These are phyloP conservation scores for Dolichopus griseipennis DNA, from an alignment of 2,888 invertebrate genomes.

Conservation along the genomic window DNA sequence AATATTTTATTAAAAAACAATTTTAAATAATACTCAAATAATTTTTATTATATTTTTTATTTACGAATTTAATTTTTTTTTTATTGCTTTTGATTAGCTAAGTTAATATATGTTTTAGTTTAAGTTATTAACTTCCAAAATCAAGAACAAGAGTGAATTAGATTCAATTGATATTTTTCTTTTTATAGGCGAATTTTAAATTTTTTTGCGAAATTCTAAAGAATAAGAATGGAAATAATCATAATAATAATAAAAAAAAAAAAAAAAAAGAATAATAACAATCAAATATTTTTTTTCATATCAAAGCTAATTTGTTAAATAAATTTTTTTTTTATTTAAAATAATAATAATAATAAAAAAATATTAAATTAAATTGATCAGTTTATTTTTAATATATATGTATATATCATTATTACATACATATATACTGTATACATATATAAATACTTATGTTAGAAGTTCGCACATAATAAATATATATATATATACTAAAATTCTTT, in stretches of 20 bases:
- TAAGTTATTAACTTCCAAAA: slow-evolving; percentile 2
- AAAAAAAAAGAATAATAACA: background rate
- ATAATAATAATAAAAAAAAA: background rate
- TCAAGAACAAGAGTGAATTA: background rate
- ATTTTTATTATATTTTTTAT: background rate
- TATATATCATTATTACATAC: no score
- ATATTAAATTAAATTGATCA: no score
- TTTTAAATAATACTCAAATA: no score
- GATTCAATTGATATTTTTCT: background rate
- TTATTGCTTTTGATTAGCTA: background rate
- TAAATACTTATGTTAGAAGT: no score
- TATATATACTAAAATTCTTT: no score
- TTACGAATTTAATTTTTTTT: background rate
- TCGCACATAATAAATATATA: no score
- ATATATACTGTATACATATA: no score
- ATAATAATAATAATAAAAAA: background rate
- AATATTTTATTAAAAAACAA: no score
- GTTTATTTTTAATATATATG: no score
- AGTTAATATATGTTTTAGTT: background rate
- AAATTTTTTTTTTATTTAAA: background rate
- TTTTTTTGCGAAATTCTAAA: background rate
- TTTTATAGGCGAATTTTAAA: slow-evolving; percentile 1
- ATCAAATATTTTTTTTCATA: background rate
- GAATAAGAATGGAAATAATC: no score
- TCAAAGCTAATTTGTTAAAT: slow-evolving; percentile 6